Evolutionary conservation across 1,140 invertebrate species (phyloP).

Genomic region (Pogonomyrmex barbatus): DNA sequence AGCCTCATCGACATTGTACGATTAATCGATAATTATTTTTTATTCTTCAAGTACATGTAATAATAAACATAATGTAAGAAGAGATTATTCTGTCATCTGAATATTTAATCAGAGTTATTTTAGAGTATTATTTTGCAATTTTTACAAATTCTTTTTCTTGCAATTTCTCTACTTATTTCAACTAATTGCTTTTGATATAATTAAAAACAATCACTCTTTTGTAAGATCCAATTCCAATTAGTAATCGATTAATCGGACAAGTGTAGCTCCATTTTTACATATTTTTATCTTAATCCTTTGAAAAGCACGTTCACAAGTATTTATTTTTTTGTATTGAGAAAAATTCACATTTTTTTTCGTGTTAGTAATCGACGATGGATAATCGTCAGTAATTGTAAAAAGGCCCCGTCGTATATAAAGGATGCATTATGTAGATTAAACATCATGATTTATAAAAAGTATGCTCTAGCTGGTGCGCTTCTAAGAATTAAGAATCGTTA

Average conservation of each 20-base stretch:
- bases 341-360: conserved; percentile 23
- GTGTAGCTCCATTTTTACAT: conserved; percentile 6
- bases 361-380: background rate
- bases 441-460: conserved; percentile 18
- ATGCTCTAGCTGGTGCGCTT: conserved; percentile 37
- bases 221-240: background rate
- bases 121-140: background rate
- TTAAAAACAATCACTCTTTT: background rate
- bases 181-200: background rate
- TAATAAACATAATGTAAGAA: background rate
- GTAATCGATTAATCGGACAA: conserved; percentile 39
- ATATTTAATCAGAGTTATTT: background rate
- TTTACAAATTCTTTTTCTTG: conserved; percentile 7
- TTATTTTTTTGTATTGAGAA: conserved; percentile 39
- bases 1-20: background rate
- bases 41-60: background rate
- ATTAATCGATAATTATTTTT: conserved; percentile 14
- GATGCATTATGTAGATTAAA: conserved; percentile 38
- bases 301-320: conserved; percentile 25
- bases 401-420: conserved; percentile 45
- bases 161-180: background rate
- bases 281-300: conserved; percentile 27
- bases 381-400: conserved; percentile 55
- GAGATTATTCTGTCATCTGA: background rate
- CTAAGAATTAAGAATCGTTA: conserved; percentile 10